Evolutionary conservation across 1,140 invertebrate genomes (phyloP).

Genomic region (Drosophila pandora): DNA sequence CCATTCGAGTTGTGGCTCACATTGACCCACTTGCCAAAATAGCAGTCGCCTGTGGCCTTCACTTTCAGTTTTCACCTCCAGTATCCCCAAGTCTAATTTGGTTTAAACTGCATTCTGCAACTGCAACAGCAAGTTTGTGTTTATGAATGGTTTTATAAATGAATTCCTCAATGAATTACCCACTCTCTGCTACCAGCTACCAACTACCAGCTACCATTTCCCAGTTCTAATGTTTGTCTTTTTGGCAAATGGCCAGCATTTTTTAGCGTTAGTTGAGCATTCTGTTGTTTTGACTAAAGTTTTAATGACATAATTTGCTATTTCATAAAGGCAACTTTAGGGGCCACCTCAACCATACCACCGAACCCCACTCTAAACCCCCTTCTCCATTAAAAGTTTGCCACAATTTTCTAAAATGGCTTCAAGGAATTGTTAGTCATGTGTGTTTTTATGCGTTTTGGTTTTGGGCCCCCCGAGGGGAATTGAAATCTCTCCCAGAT

Average conservation of each 20-base stretch:
- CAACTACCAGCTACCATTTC: too few species aligned
- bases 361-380: not conserved
- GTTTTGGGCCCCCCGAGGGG: not conserved
- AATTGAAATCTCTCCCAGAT: slow-evolving; percentile 10
- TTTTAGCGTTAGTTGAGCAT: slow-evolving; percentile 20
- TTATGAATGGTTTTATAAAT: slow-evolving; percentile 22
- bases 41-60: not conserved
- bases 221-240: slow-evolving; percentile 4
- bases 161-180: slow-evolving; percentile 17
- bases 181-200: not conserved
- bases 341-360: not conserved
- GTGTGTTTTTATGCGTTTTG: slow-evolving; percentile 7
- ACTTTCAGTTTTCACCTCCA: slow-evolving; percentile 2
- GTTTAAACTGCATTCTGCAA: slow-evolving; percentile 9
- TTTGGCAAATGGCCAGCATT: slow-evolving; percentile 15
- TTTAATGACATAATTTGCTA: slow-evolving; percentile 70
- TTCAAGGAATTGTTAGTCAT: slow-evolving; percentile 35
- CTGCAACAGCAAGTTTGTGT: slow-evolving; percentile 9
- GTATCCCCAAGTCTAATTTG: slow-evolving; percentile 2
- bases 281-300: slow-evolving; percentile 47
- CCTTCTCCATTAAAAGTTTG: slow-evolving; percentile 1
- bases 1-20: slow-evolving; percentile 1
- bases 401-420: slow-evolving; percentile 53
- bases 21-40: slow-evolving; percentile 20
- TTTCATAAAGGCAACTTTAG: slow-evolving; percentile 17